Base-by-base conservation (phyloP, 2,113 vertebrate genomes). In the Lichenostomus cassidix region DNA sequence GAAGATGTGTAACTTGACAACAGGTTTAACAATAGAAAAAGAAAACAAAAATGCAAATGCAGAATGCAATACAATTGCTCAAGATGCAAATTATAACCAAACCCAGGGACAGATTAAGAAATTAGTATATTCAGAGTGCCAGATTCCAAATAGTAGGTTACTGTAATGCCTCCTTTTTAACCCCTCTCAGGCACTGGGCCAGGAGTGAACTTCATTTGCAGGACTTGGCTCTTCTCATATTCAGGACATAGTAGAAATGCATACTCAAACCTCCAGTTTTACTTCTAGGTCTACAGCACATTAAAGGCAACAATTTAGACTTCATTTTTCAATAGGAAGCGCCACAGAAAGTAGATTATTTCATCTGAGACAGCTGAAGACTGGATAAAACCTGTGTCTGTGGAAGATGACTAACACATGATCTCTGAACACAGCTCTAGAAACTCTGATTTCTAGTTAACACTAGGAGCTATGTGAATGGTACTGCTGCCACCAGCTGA, bases 11-110 rank as follows among this genome's bases (percentile, higher is more conserved):
- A 83, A 90, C 82, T 94, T 85, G 81, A 96, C 94, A 91, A 95
- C 65, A 94, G 71, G 74, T 95, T 92, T 95, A 83, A 94, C 91
- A 95, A 97, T 49, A 94, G 91, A 82, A 95, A 89, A 95, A 95
- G 87, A 90, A 92, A 95, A 94, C 74, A 82, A 31, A 94, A 87
- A 77, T 75, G 73, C 41, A 92, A 95, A 89, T 77, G 42, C 50
- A 80, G 75, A 91, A 83, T 8, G 20, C 64, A 74, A 41, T 77
- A 70, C 0, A 3, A 88, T 96, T 94, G 87, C 93, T 94, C 90
- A 96, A 96, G 85, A 90, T 70, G 59, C 50, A 93, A 96, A 95
- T 91, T 95, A 88, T 77, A 95, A 85, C 92, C 85, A 85, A 87
- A 88, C 42, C 50, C 68, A n/a, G 75, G 35, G 73, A 83, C 35